These are phyloP conservation scores for Brachyrhaphis roseni DNA, from an alignment of 2,797 vertebrate species.

Conservation along the genomic window DNA sequence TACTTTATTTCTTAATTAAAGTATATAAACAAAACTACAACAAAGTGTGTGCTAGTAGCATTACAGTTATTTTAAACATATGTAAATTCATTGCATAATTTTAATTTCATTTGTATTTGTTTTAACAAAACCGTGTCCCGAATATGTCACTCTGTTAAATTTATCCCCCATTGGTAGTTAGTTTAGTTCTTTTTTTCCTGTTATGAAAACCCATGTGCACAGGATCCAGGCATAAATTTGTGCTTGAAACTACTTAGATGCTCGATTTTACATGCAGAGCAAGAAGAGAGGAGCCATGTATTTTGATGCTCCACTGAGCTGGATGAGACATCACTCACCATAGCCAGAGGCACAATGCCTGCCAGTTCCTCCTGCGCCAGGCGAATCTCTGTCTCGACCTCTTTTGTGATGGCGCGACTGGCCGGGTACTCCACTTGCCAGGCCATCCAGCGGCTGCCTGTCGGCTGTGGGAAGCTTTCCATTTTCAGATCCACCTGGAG, in stretches of 20 bases:
- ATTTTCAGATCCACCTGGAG: conserved; percentile 93
- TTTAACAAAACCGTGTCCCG: neutral
- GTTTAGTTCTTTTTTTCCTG: conserved; percentile 4
- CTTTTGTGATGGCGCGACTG: conserved; percentile 78
- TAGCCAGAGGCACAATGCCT: conserved; percentile 90
- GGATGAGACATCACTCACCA: conserved; percentile 84
- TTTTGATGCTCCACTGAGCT: conserved; percentile 25
- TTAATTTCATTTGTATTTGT: neutral
- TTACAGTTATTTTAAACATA: no score
- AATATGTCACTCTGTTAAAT: neutral
- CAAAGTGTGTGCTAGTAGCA: no score
- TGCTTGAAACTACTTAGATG: neutral
- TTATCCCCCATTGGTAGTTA: neutral
- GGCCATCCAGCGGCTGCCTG: conserved; percentile 89
- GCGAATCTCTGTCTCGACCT: conserved; percentile 89
- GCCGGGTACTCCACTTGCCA: conserved; percentile 95
- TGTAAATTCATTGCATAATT: no score
- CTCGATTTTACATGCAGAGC: conserved; percentile 19
- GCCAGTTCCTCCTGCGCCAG: conserved; percentile 91
- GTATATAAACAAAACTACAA: no score
- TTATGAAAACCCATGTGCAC: conserved; percentile 26
- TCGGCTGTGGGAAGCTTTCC: conserved; percentile 86
- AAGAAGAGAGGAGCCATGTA: conserved; percentile 17
- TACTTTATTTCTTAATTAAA: neutral
- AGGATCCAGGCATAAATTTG: conserved; percentile 20